Evolutionary conservation across 2,888 invertebrate genomes (phyloP), one percentile per base, ranked within the genome.

Genomic region (Plagiodera versicolora): DNA sequence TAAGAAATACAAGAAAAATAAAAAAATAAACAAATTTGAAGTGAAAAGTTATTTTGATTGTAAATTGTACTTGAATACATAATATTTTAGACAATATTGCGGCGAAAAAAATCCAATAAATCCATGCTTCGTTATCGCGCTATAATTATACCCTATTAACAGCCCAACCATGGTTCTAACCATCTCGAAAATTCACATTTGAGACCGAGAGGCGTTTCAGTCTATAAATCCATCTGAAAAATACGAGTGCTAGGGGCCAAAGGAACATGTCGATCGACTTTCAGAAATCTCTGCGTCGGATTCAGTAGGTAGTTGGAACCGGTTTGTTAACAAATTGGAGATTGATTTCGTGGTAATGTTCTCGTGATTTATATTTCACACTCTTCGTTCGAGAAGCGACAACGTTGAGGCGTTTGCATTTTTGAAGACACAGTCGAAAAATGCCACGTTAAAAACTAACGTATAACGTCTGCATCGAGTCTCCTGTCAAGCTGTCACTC

Each of bases 281-380:
- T 53, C 47, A 44, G 46, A 51, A 46, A 39, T 57, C 32, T 28
- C 19, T 53, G 39, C 45, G n/a, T 55, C 44, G 53, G 47, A 53
- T 49, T 49, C 54, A 60, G 54, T 58, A 55, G 60, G 60, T 62
- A 58, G 60, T 61, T 49, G 52, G 47, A 61, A 66, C 66, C 64
- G 59, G 66, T 66, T 64, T 56, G 66, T 66, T 66, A 62, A 66
- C 60, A 62, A 66, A 64, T 64, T 61, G 56, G 59, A 60, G 65
- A 66, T 65, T 66, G 65, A 66, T 68, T 67, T 62, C 62, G 61
- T 49, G 45, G 59, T 63, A 63, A 58, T 58, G 61, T 63, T 61
- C 61, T 48, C 45, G 48, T 67, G 65, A 65, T 67, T 68, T 67
- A 68, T 64, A 57, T 60, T 67, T 67, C 65, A 66, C 66, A 65